Base-by-base conservation (phyloP, 2,797 vertebrate genomes). In the Myotis pilosus region DNA sequence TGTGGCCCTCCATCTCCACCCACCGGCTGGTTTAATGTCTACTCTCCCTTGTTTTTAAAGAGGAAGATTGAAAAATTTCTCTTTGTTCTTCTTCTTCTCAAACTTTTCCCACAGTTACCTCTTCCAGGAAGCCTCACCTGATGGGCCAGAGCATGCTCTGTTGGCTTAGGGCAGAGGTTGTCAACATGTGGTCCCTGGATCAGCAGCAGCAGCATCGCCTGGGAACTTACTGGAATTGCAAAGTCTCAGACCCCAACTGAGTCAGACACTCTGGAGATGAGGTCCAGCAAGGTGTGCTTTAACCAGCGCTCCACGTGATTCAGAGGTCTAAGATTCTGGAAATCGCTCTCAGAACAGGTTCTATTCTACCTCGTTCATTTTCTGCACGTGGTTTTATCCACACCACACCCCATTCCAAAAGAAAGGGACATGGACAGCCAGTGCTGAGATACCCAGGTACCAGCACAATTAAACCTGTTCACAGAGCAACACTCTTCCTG, bases 321-420 rank as follows among this genome's bases (percentile, higher is more conserved):
- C 57, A 25, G 33, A 49, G 8, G 28, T 33, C 60, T 51, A 55
- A 49, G n/a, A 9, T 68, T 49, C 92, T 30, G 20, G 30, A 82
- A 83, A 13, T 64, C 30, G 49, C 72, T 79, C 80, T 95, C 57
- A 33, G 38, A 75, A 38, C 16, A 53, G 55, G 33, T 75, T 75
- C 60, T 30, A 36, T 60, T 86, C 41, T 53, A 64, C 19, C n/a
- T 55, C 76, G 49, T 78, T 84, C 23, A 2, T 76, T 71, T 74
- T 91, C 75, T 75, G 51, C 53, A 19, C 3, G 1, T 66, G 25
- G 81, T 84, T 92, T 87, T 87, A 93, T 92, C 86, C 94, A 41
- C 75, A 25, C 15, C 53, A 72, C 25, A 57, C 55, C 2, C 28
- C 49, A 9, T 64, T 89, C 75, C 23, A 49, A 89, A 87, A 90